Evolutionary conservation across 23 tunicate species (phyloP).

Genomic region (Phallusia fumigata): DNA sequence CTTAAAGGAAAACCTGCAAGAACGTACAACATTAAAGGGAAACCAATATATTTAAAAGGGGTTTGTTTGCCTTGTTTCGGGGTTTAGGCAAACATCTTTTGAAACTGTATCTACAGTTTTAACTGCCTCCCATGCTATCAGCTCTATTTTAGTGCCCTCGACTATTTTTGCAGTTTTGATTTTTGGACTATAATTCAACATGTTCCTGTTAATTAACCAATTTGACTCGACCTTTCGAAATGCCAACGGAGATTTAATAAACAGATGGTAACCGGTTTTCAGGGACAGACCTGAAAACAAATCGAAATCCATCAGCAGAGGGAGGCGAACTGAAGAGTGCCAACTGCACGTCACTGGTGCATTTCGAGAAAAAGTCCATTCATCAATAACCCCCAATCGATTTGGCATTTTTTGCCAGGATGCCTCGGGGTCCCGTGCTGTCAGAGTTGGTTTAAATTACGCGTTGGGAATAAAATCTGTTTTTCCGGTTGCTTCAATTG

Average conservation of each 20-base stretch:
- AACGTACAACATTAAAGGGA: too few species aligned
- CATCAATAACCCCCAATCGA: not conserved
- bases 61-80: too few species aligned
- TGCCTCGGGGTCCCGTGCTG: not conserved
- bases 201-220: too few species aligned
- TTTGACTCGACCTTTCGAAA: not conserved
- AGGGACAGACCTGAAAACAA: not conserved
- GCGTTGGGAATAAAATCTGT: not conserved
- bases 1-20: too few species aligned
- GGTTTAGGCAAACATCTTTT: too few species aligned
- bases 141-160: too few species aligned
- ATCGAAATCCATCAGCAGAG: not conserved
- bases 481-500: not conserved
- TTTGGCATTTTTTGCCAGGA: conserved; percentile 9
- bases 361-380: not conserved
- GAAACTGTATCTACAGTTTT: too few species aligned
- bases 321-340: not conserved
- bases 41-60: too few species aligned
- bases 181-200: too few species aligned
- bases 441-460: not conserved
- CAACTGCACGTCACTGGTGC: not conserved
- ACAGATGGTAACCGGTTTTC: not conserved
- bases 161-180: too few species aligned
- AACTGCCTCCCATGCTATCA: too few species aligned
- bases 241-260: not conserved